Evolutionary conservation across 2,888 invertebrate genomes (phyloP).

Genomic region (Phyto melanocephala): DNA sequence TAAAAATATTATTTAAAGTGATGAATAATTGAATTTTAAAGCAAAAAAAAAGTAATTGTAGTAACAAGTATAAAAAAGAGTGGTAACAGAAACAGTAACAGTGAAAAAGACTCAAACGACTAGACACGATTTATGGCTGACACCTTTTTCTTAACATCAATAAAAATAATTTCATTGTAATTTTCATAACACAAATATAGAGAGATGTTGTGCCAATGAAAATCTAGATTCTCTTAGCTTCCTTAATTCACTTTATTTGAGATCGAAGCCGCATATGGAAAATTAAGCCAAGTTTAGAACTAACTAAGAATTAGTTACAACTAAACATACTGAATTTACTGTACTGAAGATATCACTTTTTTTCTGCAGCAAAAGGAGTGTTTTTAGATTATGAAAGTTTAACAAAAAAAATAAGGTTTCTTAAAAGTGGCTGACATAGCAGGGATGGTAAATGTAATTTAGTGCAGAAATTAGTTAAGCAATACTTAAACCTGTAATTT

Average conservation of each 20-base stretch:
- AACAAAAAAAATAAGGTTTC: neutral
- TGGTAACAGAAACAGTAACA: neutral
- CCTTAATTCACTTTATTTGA: neutral
- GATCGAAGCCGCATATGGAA: slow-evolving; percentile 3
- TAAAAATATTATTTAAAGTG: slow-evolving; percentile 4
- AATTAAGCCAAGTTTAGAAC: slow-evolving; percentile 6
- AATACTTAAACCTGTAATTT: too few relatives aligned
- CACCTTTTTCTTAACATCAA: slow-evolving; percentile 63
- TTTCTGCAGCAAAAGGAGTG: neutral
- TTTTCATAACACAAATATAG: slow-evolving; percentile 1
- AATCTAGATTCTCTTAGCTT: neutral
- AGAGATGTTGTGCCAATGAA: slow-evolving; percentile 12
- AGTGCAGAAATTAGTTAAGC: too few relatives aligned
- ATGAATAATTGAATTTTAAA: slow-evolving; percentile 41
- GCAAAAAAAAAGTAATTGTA: neutral
- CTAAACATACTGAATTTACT: slow-evolving; percentile 20
- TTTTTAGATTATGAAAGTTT: neutral
- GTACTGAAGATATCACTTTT: neutral
- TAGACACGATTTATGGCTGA: slow-evolving; percentile 67
- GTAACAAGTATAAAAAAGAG: neutral
- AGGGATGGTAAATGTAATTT: neutral
- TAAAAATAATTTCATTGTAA: slow-evolving; percentile 52
- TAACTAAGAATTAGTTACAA: slow-evolving; percentile 20
- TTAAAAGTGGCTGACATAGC: neutral
- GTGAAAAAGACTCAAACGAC: slow-evolving; percentile 17